These are phyloP conservation scores for Orgyia antiqua DNA, from an alignment of 2,888 invertebrate genomes.

Conservation along the genomic window DNA sequence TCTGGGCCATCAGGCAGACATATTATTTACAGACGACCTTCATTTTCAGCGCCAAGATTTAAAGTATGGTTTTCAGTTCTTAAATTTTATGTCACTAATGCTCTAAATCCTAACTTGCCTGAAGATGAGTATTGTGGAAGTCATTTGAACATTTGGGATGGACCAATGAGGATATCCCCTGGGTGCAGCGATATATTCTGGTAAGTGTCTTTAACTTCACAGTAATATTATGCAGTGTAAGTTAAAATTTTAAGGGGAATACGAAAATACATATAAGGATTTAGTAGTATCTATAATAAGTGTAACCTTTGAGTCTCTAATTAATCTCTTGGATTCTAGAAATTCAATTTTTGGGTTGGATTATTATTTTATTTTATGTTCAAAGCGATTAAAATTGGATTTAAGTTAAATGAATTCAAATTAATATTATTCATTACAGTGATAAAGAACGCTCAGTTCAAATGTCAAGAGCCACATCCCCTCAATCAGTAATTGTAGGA, in stretches of 20 bases:
- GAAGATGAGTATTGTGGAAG: constrained; percentile 89
- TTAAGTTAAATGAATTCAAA: no score
- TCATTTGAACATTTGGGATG: constrained; percentile 92
- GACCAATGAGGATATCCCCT: constrained; percentile 85
- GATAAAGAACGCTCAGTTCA: constrained; percentile 70
- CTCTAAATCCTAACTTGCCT: constrained; percentile 80
- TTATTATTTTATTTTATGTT: no score
- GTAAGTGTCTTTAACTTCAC: no score
- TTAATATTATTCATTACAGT: no score
- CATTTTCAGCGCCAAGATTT: constrained; percentile 83
- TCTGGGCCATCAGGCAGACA: constrained; percentile 77
- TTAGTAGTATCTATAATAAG: no score
- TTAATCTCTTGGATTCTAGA: neutral
- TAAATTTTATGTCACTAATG: constrained; percentile 88
- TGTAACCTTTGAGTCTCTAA: neutral
- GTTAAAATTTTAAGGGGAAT: no score
- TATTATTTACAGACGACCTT: constrained; percentile 73
- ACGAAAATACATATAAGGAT: no score
- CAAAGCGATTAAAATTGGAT: no score
- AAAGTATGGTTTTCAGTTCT: constrained; percentile 91
- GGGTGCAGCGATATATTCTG: constrained; percentile 89
- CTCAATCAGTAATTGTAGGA: constrained; percentile 68
- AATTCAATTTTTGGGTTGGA: no score
- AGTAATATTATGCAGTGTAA: no score
- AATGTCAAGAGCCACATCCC: constrained; percentile 70